A percentile compares a stretch with the other conserved stretches of the same genome.
phyloP scores from a whole-genome alignment of 2,888 invertebrate species.

The Rapana venosa region DNA sequence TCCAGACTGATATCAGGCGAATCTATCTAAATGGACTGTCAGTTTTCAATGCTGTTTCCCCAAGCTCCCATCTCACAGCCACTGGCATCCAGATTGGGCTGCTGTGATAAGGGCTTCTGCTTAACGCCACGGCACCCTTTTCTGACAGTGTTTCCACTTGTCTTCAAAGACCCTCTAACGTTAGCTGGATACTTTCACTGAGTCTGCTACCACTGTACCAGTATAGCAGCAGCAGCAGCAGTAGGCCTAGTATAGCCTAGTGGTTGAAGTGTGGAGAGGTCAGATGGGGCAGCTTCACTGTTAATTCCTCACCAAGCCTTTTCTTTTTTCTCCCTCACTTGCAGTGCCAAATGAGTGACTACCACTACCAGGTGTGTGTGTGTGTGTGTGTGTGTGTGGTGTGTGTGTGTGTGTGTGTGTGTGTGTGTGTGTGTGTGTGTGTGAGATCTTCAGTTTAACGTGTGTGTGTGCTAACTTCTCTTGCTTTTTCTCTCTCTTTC shows the following conservation, averaged over 20 bases:
- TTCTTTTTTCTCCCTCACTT: background rate
- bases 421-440: background rate
- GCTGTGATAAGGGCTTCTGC: slow-evolving; percentile 12
- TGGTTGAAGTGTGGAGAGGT: background rate
- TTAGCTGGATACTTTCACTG: background rate
- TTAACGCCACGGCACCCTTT: background rate
- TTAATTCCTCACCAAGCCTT: background rate
- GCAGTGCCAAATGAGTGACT: too few species aligned
- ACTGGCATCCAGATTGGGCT: slow-evolving; percentile 5
- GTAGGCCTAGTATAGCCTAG: too few species aligned
- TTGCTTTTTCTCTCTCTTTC: background rate
- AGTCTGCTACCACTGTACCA: too few species aligned
- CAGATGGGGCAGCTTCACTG: slow-evolving; percentile 7
- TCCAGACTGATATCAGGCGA: slow-evolving; percentile 40
- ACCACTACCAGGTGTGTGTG: background rate
- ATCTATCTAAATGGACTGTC: slow-evolving; percentile 50
- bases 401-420: background rate
- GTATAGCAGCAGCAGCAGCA: too few species aligned
- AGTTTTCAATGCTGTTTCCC: slow-evolving; percentile 35
- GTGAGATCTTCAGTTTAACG: background rate
- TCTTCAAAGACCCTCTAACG: background rate
- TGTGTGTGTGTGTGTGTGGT: background rate
- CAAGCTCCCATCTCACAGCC: slow-evolving; percentile 4
- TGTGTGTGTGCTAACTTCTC: background rate
- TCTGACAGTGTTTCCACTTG: slow-evolving; percentile 23